Conservation (phyloP, 2,888 invertebrate species). For the Stictocephala bisonia region DNA sequence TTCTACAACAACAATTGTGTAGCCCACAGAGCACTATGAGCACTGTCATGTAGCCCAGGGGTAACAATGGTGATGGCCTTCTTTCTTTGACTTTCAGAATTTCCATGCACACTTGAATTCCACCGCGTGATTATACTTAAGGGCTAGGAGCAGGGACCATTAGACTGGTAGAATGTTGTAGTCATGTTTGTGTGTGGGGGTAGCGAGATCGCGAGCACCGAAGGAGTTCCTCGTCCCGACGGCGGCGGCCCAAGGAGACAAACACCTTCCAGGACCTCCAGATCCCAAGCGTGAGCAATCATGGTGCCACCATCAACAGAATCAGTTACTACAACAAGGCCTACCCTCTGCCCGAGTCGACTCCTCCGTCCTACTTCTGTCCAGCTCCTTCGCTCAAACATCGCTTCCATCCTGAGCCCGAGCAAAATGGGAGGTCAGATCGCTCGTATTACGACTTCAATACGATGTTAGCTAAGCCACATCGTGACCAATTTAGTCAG, state of each 20-base stretch:
- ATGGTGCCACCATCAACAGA: constrained; percentile 52
- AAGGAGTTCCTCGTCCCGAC: constrained; percentile 11
- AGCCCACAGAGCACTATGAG: neutral
- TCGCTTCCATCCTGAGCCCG: constrained; percentile 34
- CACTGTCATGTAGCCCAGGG: neutral
- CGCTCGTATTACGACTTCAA: constrained; percentile 32
- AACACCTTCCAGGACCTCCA: constrained; percentile 52
- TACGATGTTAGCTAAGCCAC: constrained; percentile 8
- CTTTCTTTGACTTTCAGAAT: constrained; percentile 46
- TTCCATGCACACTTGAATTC: constrained; percentile 47
- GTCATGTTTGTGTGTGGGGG: constrained; percentile 28
- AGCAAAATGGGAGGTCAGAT: neutral
- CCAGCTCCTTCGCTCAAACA: constrained; percentile 49
- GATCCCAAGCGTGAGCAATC: constrained; percentile 52
- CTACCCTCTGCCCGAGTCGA: constrained; percentile 49
- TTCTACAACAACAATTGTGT: no score
- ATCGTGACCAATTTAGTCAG: constrained; percentile 10
- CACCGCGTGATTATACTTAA: constrained; percentile 44
- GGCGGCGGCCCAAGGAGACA: constrained; percentile 41
- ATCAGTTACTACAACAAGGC: constrained; percentile 54
- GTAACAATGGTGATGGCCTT: constrained; percentile 24
- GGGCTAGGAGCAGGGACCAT: neutral
- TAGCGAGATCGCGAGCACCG: constrained; percentile 26
- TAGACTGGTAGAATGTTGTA: no score
- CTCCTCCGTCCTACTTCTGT: constrained; percentile 54